Evolutionary conservation across 2,113 vertebrate species (phyloP), one percentile per base, ranked within the genome.

Genomic region (Cyphomyrus discorhynchus): DNA sequence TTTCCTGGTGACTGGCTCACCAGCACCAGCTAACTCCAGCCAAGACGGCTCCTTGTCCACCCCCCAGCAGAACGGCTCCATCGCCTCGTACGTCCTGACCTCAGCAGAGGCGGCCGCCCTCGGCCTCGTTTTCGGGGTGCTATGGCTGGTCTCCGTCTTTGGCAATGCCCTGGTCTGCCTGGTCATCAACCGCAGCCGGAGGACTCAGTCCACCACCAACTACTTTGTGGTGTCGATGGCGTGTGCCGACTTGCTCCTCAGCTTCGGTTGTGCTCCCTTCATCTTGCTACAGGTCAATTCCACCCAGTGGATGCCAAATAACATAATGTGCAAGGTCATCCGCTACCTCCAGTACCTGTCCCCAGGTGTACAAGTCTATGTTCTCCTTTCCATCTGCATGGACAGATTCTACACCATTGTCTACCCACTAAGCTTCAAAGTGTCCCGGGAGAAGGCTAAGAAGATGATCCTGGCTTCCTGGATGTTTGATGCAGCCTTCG

Each of bases 191-290:
- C 95, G 98, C 83, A 99, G 98, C 90, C 95, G 98, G 31, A 95
- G 98, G 91, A 96, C 96, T 9, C 98, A 99, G 88, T 99, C 98
- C 27, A 98, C 98, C 83, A 98, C 97, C 88, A 98, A 98, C 94
- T 99, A 98, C 90, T 99, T 99, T 8, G 98, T 99, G 87, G 97
- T 97, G 89, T 98, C 98, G 8, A 94, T 99, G 96, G 98, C 98
- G 0, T 98, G 97, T 0, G 97, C 98, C 0, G 98, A 99, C 91
- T 94, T 99, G 4, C 95, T 99, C 39, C 74, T 97, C 91, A 97
- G 96, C 1, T 47, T 97, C 1, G 93, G 94, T 5, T 97, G 97
- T 0, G 92, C 92, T 0, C 98, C 98, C 0, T 96, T 99, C 0
- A 21, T 96, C 13, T 91, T 99, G 90, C 93, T 98, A 7, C 98